Evolutionary conservation across 2,888 invertebrate species (phyloP).

Genomic region (Thymelicus acteon): DNA sequence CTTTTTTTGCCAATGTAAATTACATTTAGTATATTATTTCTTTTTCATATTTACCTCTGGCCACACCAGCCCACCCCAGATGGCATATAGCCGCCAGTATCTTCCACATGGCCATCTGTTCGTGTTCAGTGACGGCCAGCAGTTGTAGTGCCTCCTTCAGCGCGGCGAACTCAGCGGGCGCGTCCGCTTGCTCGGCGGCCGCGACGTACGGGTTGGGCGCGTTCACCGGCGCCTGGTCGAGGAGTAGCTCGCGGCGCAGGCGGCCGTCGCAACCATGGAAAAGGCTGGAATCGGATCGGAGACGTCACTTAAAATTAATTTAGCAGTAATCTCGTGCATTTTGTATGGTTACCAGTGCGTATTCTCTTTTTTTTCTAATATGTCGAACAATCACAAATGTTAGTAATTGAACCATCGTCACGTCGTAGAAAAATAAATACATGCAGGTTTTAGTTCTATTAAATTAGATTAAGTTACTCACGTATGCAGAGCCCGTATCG

Average conservation of each 20-base stretch:
- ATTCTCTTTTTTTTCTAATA: too few relatives aligned
- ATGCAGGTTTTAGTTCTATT: too few relatives aligned
- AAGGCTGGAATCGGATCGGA: conserved; percentile 75
- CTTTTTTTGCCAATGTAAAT: too few relatives aligned
- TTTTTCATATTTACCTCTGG: too few relatives aligned
- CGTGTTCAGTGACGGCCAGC: conserved; percentile 90
- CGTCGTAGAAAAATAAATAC: too few relatives aligned
- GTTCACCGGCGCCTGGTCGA: conserved; percentile 87
- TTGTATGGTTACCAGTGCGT: too few relatives aligned
- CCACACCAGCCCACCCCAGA: conserved; percentile 93
- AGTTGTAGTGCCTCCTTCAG: conserved; percentile 91
- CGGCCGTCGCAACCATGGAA: conserved; percentile 93
- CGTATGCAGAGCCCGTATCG: conserved; percentile 80
- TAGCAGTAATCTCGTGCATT: too few relatives aligned
- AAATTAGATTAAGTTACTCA: conserved; percentile 50
- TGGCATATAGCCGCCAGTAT: conserved; percentile 97
- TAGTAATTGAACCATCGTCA: too few relatives aligned
- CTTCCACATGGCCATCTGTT: conserved; percentile 93
- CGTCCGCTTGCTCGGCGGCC: conserved; percentile 91
- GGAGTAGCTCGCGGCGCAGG: conserved; percentile 91
- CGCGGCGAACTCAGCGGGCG: conserved; percentile 92
- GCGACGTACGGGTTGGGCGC: conserved; percentile 90
- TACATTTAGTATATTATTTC: too few relatives aligned
- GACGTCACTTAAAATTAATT: too few relatives aligned
- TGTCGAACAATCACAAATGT: too few relatives aligned